A percentile compares a stretch with the other conserved stretches of the same genome.
These are phyloP conservation scores for Hozukius guyotensis DNA, from an alignment of 2,797 vertebrate species.

Conservation along the genomic window DNA sequence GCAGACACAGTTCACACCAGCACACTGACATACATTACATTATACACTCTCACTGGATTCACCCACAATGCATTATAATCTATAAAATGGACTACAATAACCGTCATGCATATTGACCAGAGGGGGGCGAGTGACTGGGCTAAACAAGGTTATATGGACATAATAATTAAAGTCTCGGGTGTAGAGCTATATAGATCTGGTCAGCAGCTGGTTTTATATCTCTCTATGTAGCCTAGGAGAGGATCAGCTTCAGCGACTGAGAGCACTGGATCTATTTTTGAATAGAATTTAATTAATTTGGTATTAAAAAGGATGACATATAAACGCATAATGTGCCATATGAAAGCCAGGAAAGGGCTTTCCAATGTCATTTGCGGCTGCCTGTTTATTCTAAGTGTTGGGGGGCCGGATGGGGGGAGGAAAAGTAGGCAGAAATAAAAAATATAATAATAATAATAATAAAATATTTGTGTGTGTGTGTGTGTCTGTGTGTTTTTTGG, in stretches of 20 bases:
- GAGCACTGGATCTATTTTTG: not conserved
- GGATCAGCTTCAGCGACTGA: constrained; percentile 41
- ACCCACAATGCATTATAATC: constrained; percentile 63
- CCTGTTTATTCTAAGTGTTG: constrained; percentile 6
- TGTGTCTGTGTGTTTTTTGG: constrained; percentile 21
- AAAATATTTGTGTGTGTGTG: not conserved
- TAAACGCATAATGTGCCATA: not conserved
- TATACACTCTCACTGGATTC: constrained; percentile 10
- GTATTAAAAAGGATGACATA: not conserved
- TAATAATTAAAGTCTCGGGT: constrained; percentile 48
- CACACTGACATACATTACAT: constrained; percentile 48
- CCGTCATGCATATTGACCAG: constrained; percentile 61
- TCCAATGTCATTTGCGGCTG: constrained; percentile 71
- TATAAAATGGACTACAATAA: constrained; percentile 66
- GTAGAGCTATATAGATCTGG: constrained; percentile 22
- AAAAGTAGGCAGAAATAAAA: constrained; percentile 12
- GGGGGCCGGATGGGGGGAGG: not conserved
- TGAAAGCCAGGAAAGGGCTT: constrained; percentile 56
- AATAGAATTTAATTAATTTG: not conserved
- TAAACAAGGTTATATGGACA: constrained; percentile 73
- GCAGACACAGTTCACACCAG: constrained; percentile 44
- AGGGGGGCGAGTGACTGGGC: constrained; percentile 45
- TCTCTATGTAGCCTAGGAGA: constrained; percentile 29
- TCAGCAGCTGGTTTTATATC: constrained; percentile 50
- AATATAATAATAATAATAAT: not conserved